Evolutionary conservation across 2,888 invertebrate genomes (phyloP).

Genomic region (Margaritifera margaritifera): DNA sequence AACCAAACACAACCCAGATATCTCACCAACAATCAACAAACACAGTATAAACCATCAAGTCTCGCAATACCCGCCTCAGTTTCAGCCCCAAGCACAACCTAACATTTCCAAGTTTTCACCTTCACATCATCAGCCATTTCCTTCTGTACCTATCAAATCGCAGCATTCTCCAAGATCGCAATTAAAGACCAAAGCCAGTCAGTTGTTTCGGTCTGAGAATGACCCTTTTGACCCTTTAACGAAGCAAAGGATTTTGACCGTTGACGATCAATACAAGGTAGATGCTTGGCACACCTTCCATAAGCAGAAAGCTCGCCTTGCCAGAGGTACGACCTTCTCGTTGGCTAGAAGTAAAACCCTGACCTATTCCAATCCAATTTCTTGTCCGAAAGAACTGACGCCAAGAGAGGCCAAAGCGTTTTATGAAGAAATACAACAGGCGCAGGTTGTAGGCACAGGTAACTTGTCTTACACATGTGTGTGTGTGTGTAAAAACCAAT

Average conservation of each 20-base stretch:
- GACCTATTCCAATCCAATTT: constrained; percentile 28
- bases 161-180: too few species aligned
- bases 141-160: not conserved
- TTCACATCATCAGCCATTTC: constrained; percentile 1
- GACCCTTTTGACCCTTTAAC: too few species aligned
- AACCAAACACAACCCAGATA: too few species aligned
- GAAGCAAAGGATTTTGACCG: not conserved
- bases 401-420: constrained; percentile 33
- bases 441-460: constrained; percentile 46
- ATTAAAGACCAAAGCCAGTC: too few species aligned
- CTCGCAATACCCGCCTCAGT: too few species aligned
- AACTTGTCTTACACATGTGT: constrained; percentile 2
- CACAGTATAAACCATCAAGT: too few species aligned
- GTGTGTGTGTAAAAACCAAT: too few species aligned
- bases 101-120: not conserved
- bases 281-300: constrained; percentile 37
- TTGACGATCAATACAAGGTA: constrained; percentile 30
- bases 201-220: too few species aligned
- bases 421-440: constrained; percentile 35
- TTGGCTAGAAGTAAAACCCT: constrained; percentile 30
- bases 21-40: too few species aligned
- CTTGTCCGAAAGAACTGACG: constrained; percentile 41
- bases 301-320: constrained; percentile 38
- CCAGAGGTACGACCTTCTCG: constrained; percentile 26
- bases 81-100: too few species aligned